A percentile compares a stretch with the other conserved stretches of the same genome.
These are phyloP conservation scores for Ranitomeya imitator DNA, from an alignment of 2,113 vertebrate genomes.

Conservation along the genomic window DNA sequence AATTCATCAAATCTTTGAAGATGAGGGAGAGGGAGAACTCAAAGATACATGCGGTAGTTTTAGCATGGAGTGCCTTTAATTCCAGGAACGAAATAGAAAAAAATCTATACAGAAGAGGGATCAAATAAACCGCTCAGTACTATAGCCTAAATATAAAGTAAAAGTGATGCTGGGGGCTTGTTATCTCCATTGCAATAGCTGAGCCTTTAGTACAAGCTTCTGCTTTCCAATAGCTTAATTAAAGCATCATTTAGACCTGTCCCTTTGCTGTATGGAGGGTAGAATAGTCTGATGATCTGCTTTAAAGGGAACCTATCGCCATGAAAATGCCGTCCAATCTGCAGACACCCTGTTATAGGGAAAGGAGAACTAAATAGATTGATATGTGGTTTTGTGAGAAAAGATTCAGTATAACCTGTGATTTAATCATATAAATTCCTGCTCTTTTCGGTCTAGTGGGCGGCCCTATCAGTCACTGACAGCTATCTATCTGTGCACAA, in stretches of 20 bases:
- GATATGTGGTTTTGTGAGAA: too few species aligned
- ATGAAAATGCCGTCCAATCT: too few species aligned
- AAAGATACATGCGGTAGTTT: background rate
- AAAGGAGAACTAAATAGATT: too few species aligned
- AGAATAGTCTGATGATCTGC: too few species aligned
- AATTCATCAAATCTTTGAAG: background rate
- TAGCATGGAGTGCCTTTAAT: constrained; percentile 5
- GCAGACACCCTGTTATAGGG: too few species aligned
- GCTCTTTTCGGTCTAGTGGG: too few species aligned
- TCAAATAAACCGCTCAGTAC: background rate
- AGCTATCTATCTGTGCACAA: too few species aligned
- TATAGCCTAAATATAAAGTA: background rate
- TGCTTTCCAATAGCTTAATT: background rate
- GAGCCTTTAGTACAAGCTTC: background rate
- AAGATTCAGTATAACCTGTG: too few species aligned
- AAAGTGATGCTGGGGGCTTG: background rate
- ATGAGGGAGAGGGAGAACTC: background rate
- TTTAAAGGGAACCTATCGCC: too few species aligned
- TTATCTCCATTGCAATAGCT: background rate
- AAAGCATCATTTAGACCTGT: background rate
- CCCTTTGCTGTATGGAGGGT: too few species aligned
- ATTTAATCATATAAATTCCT: too few species aligned
- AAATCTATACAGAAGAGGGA: constrained; percentile 6
- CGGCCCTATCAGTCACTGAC: too few species aligned
- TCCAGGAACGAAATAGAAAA: background rate